Percentiles rank a stretch among this genome's conserved stretches.
phyloP scores from a whole-genome alignment of 2,888 invertebrate species.

The Pseudococcus longispinus region DNA sequence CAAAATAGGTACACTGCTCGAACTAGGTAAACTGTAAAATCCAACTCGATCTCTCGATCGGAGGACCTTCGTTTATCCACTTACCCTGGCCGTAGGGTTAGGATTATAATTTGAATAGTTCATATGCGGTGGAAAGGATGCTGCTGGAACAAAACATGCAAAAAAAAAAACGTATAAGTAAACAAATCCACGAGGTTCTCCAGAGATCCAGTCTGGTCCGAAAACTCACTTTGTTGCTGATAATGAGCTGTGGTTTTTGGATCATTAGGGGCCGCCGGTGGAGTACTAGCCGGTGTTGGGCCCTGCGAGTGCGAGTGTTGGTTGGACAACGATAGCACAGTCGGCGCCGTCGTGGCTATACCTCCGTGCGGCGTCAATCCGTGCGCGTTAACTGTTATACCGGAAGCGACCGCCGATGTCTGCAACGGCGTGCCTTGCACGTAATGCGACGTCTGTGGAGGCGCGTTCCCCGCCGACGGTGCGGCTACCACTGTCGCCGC shows the following conservation, averaged over 20 bases:
- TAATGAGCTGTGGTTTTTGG: conserved; percentile 44
- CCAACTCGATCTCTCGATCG: background rate
- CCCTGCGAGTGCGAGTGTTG: conserved; percentile 51
- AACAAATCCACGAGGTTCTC: background rate
- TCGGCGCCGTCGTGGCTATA: conserved; percentile 37
- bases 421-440: conserved; percentile 33
- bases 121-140: background rate
- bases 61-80: background rate
- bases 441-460: conserved; percentile 47
- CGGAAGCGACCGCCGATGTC: conserved; percentile 23
- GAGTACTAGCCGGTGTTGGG: conserved; percentile 51
- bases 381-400: conserved; percentile 17
- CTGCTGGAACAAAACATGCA: background rate
- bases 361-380: conserved; percentile 28
- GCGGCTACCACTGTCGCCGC: conserved; percentile 14
- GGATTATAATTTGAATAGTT: background rate
- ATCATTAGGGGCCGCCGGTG: conserved; percentile 52
- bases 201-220: background rate
- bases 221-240: conserved; percentile 37
- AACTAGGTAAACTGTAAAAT: no score
- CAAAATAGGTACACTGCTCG: background rate
- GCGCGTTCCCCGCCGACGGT: conserved; percentile 35
- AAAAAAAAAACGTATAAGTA: background rate
- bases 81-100: background rate
- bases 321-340: conserved; percentile 6